Evolutionary conservation across 92 coral and sea anemone genomes (phyloP), one percentile per base, ranked within the genome.

Genomic region (Parazoanthus darwini): DNA sequence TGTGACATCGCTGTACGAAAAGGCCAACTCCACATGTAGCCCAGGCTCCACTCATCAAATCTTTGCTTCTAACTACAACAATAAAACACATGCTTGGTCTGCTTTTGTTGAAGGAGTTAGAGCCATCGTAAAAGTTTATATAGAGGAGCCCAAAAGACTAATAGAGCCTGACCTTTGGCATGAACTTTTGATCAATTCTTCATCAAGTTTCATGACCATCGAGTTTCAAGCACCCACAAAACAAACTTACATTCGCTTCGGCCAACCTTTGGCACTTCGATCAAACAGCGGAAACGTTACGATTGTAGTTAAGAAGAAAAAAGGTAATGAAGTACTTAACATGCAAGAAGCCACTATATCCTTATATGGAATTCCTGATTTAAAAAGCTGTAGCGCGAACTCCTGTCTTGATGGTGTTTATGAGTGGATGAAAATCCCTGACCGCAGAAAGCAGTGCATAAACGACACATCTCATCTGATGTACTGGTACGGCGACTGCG

Each of bases 331-430:
- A n/a, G 35, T 37, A 5, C 18, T 80, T 1, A 9, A 80, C 22
- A 56, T 80, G 43, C 43, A 36, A 29, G 0, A 15, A 1, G 71
- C 48, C 73, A 6, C 0, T 0, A 56, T 80, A 58, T 0, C 22
- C 25, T 56, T 80, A 15, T 80, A 33, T 80, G 85, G 85, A 36
- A 36, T 58, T 36, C 42, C 46, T 35, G 48, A 0, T 54, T 46
- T 68, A 80, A 58, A 35, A 1, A 59, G 56, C 44, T 80, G 85
- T 68, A 80, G 85, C n/a, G 50, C 85, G 13, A 80, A 8, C 7
- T 23, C 36, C 15, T 80, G 85, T 80, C 85, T 80, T 56, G 85
- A 80, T 58, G 48, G 46, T 23, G 50, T 80, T 33, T 80, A 56
- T 18, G n/a, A 59, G 6, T 80, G 71, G 71, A 46, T 58, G 72